Evolutionary conservation across 2,888 invertebrate genomes (phyloP).

Genomic region (Troides oblongomaculatus): DNA sequence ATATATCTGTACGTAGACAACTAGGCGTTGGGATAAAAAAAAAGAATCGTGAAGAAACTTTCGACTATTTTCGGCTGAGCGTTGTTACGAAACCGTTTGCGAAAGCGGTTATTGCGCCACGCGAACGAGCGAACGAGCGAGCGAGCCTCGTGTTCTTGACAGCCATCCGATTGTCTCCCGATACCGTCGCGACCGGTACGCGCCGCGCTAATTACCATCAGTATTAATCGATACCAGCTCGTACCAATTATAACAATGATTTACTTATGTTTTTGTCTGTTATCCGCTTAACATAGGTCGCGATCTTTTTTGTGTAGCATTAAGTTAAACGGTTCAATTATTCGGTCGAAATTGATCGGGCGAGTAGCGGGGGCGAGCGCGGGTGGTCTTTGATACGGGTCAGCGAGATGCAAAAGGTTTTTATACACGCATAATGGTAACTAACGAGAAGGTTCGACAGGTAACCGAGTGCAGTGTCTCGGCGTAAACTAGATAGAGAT

Average conservation of each 20-base stretch:
- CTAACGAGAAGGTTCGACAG: constrained; percentile 60
- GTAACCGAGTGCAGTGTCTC: constrained; percentile 52
- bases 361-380: constrained; percentile 14
- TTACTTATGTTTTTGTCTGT: constrained; percentile 12
- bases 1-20: constrained; percentile 36
- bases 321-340: constrained; percentile 5
- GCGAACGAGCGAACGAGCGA: constrained; percentile 32
- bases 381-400: constrained; percentile 31
- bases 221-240: constrained; percentile 36
- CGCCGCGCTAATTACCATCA: constrained; percentile 34
- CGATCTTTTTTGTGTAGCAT: not conserved
- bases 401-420: constrained; percentile 33
- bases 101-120: constrained; percentile 68
- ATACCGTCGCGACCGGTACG: constrained; percentile 40
- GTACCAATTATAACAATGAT: constrained; percentile 20
- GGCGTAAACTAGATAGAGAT: constrained; percentile 68
- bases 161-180: constrained; percentile 37
- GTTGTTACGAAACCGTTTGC: constrained; percentile 66
- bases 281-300: not conserved
- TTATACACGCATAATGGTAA: constrained; percentile 46
- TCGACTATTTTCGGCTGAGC: constrained; percentile 65
- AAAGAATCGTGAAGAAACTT: constrained; percentile 59
- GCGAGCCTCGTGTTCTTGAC: constrained; percentile 41
- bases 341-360: not conserved
- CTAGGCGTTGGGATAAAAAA: constrained; percentile 52